Percentiles rank a stretch among this genome's conserved stretches.
Evolutionary conservation across 2,888 invertebrate species (phyloP).

Genomic region (Fragum sueziense): DNA sequence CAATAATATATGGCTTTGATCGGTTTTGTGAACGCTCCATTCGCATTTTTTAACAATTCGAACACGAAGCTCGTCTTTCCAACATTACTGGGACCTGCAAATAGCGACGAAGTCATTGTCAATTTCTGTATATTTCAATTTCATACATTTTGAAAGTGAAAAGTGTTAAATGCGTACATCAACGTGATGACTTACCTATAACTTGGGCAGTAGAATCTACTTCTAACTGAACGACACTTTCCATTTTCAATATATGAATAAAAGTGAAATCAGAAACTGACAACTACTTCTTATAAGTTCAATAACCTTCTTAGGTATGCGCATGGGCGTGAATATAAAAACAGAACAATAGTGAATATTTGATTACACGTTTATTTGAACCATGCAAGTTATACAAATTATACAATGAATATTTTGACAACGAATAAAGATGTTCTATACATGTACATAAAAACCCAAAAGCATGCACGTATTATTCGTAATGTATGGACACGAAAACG

Average conservation of each 20-base stretch:
- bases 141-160: too few relatives aligned
- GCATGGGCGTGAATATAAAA: too few relatives aligned
- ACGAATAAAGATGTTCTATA: too few relatives aligned
- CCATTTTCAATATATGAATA: conserved; percentile 29
- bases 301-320: not conserved
- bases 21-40: conserved; percentile 44
- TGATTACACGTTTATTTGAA: too few relatives aligned
- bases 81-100: conserved; percentile 43
- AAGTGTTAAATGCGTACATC: too few relatives aligned
- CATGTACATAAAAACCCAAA: too few relatives aligned
- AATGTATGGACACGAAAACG: too few relatives aligned
- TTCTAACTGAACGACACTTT: conserved; percentile 37
- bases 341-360: too few relatives aligned
- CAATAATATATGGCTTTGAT: conserved; percentile 47
- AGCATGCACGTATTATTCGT: too few relatives aligned
- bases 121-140: too few relatives aligned
- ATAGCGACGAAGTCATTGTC: not conserved
- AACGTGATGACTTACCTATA: conserved; percentile 35
- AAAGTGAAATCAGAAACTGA: not conserved
- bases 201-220: conserved; percentile 44
- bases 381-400: too few relatives aligned
- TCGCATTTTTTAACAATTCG: conserved; percentile 43
- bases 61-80: conserved; percentile 51
- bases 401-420: too few relatives aligned
- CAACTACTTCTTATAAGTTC: conserved; percentile 3